Evolutionary conservation across 1,140 invertebrate genomes (phyloP).

Genomic region (Phocides pigmalion): DNA sequence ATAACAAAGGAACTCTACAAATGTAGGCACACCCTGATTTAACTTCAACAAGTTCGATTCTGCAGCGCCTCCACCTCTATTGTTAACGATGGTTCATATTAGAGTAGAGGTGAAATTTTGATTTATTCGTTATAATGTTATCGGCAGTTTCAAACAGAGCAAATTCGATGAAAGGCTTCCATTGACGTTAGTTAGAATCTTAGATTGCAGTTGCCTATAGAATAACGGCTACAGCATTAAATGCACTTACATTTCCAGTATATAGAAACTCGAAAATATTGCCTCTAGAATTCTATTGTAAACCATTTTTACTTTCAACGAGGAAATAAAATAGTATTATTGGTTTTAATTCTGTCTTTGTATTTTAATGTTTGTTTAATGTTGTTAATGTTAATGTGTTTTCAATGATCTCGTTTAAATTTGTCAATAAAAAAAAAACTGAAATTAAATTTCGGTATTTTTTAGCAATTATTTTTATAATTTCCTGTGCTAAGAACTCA

Average conservation of each 20-base stretch:
- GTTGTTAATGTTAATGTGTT: no score
- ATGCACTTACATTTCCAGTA: not conserved
- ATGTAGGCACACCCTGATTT: conserved; percentile 73
- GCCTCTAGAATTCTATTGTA: no score
- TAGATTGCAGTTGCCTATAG: conserved; percentile 38
- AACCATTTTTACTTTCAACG: no score
- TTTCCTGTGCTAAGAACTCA: no score
- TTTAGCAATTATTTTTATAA: no score
- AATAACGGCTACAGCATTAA: not conserved
- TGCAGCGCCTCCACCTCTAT: conserved; percentile 67
- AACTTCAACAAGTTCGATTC: conserved; percentile 77
- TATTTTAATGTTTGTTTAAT: no score
- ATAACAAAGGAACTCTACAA: conserved; percentile 79
- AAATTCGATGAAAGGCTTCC: conserved; percentile 65
- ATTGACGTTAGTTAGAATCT: conserved; percentile 41
- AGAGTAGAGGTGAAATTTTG: conserved; percentile 78
- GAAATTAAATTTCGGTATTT: no score
- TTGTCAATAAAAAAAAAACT: no score
- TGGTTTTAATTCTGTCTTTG: no score
- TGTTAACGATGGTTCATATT: conserved; percentile 78
- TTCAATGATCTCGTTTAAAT: no score
- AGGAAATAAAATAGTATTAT: no score
- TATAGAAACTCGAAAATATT: not conserved
- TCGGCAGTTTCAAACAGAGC: conserved; percentile 52
- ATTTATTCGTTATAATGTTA: conserved; percentile 80